phyloP scores from a whole-genome alignment of 2,113 vertebrate species.

The Empidonax alnorum region DNA sequence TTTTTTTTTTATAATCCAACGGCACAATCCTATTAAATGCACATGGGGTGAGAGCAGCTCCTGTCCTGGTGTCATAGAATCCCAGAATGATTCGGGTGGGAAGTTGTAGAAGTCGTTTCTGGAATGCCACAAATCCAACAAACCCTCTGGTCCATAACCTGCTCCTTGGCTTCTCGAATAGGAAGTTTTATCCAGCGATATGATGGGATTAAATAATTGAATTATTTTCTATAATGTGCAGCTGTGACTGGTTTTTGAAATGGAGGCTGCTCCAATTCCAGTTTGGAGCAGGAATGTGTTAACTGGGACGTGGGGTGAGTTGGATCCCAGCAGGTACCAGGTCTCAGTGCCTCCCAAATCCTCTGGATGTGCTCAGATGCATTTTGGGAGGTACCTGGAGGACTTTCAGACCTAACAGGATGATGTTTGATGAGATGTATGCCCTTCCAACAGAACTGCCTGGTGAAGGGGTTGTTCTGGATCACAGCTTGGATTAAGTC shows the following conservation, averaged over 20 bases:
- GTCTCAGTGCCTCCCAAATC: not conserved
- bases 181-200: not conserved
- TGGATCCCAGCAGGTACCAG: not conserved
- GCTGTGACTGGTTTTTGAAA: not conserved
- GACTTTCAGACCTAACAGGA: no score
- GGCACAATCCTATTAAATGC: not conserved
- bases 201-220: not conserved
- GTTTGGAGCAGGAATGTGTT: rapidly evolving
- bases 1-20: not conserved
- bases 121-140: not conserved
- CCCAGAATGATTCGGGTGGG: not conserved
- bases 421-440: not conserved
- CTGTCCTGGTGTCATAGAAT: not conserved
- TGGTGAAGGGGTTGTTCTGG: not conserved
- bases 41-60: not conserved
- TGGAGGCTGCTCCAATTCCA: not conserved
- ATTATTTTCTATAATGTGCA: not conserved
- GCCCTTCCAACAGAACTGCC: not conserved
- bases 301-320: rapidly evolving
- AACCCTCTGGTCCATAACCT: not conserved
- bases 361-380: rapidly evolving
- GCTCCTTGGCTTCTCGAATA: not conserved
- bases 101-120: not conserved
- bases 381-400: not conserved
- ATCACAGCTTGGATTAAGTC: not conserved